Base-by-base conservation (phyloP, 2,113 vertebrate genomes). In the Microcebus griseorufus region DNA sequence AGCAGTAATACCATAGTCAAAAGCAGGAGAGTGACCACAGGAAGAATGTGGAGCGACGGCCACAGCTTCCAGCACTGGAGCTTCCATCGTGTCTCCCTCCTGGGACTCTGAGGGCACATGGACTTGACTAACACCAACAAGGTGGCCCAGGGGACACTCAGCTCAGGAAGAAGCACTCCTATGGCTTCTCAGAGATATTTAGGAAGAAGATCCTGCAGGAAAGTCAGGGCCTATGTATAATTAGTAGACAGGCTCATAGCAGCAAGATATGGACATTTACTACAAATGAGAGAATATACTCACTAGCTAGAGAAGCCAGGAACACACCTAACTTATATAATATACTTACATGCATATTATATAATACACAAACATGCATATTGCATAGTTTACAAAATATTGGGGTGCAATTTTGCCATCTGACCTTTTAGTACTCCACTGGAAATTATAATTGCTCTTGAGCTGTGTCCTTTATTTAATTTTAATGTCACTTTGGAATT, bases 371-470 rank as follows among this genome's bases (percentile, higher is more conserved):
- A 58, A 65, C 45, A 51, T 16, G 25, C 16, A 78, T 48, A 37
- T 45, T 81, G 9, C 27, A 73, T 51, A 39, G 27, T 58, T n/a
- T n/a, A 48, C 0, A 39, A 34, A 65, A 27, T 51, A n/a, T 85
- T 81, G 60, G 5, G 29, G 18, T 67, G 29, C 32, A 65, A 65
- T 85, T 86, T 70, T 92, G 18, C 29, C 2, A 67, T 69, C 45
- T 80, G 16, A 78, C 90, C 45, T 81, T 27, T 92, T 82, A 69
- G 58, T 73, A 80, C 3, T 72, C 55, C 87, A 90, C 37, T 48
- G 12, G 65, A 93, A 95, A 53, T 75, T 80, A 65, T 62, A 84
- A 95, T 58, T 89, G 51, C 16, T 91, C 45, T 92, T 79, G 48
- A 73, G 64, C 37, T 42, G 9, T 70, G 48, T 51, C n/a, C 55